Evolutionary conservation across 2,113 vertebrate species (phyloP).

Genomic region (Lampris megalopsis): DNA sequence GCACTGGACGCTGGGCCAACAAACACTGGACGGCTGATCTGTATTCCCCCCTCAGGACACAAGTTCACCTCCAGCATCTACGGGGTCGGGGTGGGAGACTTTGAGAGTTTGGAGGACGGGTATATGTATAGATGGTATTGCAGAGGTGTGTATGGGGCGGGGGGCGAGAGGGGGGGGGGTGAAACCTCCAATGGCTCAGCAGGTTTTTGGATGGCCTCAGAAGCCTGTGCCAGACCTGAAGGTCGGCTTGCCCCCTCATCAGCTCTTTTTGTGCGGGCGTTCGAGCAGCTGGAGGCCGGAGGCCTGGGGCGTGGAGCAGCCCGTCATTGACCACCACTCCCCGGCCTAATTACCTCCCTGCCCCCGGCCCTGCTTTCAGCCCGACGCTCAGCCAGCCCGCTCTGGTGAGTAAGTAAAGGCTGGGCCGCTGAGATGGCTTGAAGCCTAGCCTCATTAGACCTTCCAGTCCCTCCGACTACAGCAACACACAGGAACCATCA

Average conservation of each 20-base stretch:
- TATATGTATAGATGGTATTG: slow-evolving; percentile 51
- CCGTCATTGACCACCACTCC: slow-evolving; percentile 80
- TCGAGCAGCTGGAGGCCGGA: slow-evolving; percentile 71
- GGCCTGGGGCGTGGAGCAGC: slow-evolving; percentile 59
- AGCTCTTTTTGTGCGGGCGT: slow-evolving; percentile 71
- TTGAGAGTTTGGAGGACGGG: slow-evolving; percentile 63
- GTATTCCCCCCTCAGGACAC: slow-evolving; percentile 61
- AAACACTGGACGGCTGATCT: slow-evolving; percentile 55
- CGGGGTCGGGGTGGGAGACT: slow-evolving; percentile 61
- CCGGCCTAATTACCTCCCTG: slow-evolving; percentile 81
- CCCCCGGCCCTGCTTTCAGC: slow-evolving; percentile 55
- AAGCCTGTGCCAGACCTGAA: slow-evolving; percentile 78
- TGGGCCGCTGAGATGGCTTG: slow-evolving; percentile 71
- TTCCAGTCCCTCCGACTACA: slow-evolving; percentile 70
- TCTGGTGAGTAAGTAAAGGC: slow-evolving; percentile 76
- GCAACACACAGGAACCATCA: slow-evolving; percentile 51
- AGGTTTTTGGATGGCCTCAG: slow-evolving; percentile 68
- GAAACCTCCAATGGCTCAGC: slow-evolving; percentile 70
- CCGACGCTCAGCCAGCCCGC: slow-evolving; percentile 66
- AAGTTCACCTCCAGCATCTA: slow-evolving; percentile 57
- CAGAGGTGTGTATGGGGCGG: slow-evolving; percentile 45
- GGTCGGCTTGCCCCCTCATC: slow-evolving; percentile 77
- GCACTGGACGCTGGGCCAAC: slow-evolving; percentile 47
- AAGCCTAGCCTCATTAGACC: slow-evolving; percentile 80
- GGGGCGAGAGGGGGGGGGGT: slow-evolving; percentile 23